Conservation (phyloP, 1,140 invertebrate genomes). For the Solen grandis region DNA sequence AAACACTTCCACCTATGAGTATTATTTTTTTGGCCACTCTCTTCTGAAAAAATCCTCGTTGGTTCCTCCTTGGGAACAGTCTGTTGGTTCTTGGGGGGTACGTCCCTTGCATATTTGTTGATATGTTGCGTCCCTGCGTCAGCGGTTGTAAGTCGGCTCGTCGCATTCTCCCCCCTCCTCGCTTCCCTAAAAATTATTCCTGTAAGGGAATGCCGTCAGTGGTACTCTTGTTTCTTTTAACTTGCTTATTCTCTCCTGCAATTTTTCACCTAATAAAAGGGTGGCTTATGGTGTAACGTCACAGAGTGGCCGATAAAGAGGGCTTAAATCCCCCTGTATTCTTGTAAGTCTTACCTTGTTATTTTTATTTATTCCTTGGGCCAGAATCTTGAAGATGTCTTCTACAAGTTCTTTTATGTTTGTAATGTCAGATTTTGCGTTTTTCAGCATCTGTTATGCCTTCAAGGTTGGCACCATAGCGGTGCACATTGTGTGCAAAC, state of each 20-base stretch:
- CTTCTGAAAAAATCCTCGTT: neutral
- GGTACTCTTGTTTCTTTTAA: neutral
- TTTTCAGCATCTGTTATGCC: too few relatives aligned
- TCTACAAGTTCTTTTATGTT: too few relatives aligned
- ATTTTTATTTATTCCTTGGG: too few relatives aligned
- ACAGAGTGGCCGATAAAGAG: neutral
- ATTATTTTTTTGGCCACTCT: neutral
- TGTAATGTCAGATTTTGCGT: too few relatives aligned
- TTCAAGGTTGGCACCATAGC: neutral
- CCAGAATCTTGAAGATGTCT: too few relatives aligned
- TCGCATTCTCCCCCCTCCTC: neutral
- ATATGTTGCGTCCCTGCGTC: neutral
- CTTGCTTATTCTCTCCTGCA: neutral
- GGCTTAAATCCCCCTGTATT: constrained; percentile 10
- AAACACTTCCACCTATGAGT: neutral
- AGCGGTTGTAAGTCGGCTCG: neutral
- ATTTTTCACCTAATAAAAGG: too few relatives aligned
- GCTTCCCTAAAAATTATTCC: neutral
- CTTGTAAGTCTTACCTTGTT: neutral
- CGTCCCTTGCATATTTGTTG: too few relatives aligned
- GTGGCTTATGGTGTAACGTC: too few relatives aligned
- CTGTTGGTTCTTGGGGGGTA: too few relatives aligned
- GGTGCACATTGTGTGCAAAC: neutral
- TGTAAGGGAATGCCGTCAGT: neutral
- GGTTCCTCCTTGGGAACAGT: neutral